A percentile compares a stretch with the other conserved stretches of the same genome.
These are phyloP conservation scores for Pelochelys cantorii DNA, from an alignment of 2,797 vertebrate species.

Conservation along the genomic window DNA sequence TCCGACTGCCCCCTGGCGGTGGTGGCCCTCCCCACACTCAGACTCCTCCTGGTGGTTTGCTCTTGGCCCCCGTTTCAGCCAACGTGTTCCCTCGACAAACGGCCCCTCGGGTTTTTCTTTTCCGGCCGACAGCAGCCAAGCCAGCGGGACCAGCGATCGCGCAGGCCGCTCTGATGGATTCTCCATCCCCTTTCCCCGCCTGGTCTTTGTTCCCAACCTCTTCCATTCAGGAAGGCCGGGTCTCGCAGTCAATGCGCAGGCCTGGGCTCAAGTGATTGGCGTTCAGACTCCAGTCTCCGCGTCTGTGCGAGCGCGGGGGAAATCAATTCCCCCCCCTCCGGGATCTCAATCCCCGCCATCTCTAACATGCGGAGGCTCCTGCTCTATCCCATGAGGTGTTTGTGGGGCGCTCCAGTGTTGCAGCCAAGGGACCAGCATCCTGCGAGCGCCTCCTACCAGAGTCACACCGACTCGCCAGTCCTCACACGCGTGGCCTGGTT, in stretches of 20 bases:
- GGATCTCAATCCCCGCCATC: background rate
- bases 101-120: no score
- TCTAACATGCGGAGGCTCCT: background rate
- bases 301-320: background rate
- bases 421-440: background rate
- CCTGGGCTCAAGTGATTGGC: background rate
- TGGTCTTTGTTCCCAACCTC: background rate
- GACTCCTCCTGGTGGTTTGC: background rate
- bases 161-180: background rate
- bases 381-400: background rate
- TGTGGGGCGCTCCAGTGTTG: background rate
- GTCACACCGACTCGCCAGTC: background rate
- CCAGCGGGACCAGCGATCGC: accelerated
- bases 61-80: background rate
- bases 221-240: background rate
- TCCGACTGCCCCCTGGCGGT: no score
- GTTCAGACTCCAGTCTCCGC: background rate
- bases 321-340: background rate
- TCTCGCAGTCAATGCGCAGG: background rate
- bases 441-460: background rate
- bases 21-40: background rate
- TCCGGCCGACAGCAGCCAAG: background rate
- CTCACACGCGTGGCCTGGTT: background rate
- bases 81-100: background rate
- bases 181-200: background rate